Evolutionary conservation across 92 coral and sea anemone genomes (phyloP).

Genomic region (Parazoanthus darwini): DNA sequence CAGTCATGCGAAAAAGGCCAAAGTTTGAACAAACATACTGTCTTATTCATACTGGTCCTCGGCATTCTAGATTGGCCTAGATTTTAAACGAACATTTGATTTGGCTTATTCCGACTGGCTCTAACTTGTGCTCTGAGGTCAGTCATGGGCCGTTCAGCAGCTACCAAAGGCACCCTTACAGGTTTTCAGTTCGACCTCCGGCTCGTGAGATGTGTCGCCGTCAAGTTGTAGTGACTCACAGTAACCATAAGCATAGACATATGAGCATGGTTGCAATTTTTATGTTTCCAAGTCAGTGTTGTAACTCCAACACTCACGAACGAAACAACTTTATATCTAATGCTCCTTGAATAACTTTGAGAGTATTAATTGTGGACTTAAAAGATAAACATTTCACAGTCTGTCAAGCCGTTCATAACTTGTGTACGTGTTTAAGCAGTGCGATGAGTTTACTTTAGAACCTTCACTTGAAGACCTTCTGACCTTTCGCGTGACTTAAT

Average conservation of each 20-base stretch:
- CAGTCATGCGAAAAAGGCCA: not conserved
- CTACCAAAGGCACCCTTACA: too few species aligned
- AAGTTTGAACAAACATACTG: too few species aligned
- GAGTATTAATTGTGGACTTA: not conserved
- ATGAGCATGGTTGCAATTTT: not conserved
- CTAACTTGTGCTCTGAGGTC: too few species aligned
- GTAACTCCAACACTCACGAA: not conserved
- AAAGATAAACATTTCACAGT: not conserved
- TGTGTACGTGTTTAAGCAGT: not conserved
- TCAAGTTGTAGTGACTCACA: too few species aligned
- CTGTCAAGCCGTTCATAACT: not conserved
- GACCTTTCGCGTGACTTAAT: slow-evolving; percentile 13
- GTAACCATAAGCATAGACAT: too few species aligned
- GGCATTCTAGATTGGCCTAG: too few species aligned
- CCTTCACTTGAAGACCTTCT: not conserved
- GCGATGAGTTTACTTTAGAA: not conserved
- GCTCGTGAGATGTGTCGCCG: too few species aligned
- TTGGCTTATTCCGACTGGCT: not conserved
- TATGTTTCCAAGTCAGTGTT: too few species aligned
- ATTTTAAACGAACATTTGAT: not conserved
- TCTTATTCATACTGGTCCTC: too few species aligned
- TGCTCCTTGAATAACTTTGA: not conserved
- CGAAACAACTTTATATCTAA: too few species aligned
- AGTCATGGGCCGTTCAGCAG: too few species aligned
- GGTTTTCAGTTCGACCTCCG: too few species aligned